These are phyloP conservation scores for Cantharis rufa DNA, from an alignment of 2,888 invertebrate species.

Conservation along the genomic window DNA sequence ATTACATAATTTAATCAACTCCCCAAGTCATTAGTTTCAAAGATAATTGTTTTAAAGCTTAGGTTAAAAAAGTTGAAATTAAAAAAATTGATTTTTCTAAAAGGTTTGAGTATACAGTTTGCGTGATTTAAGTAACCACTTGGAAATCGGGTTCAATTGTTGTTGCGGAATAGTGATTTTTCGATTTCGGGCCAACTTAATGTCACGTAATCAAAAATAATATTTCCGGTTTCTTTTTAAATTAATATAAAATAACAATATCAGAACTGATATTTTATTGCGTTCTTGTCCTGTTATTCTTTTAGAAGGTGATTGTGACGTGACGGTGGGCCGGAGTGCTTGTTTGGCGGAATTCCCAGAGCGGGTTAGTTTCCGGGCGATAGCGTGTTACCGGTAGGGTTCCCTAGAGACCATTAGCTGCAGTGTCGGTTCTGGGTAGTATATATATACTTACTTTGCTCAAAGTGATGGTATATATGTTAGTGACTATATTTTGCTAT, in stretches of 20 bases:
- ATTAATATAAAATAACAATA: constrained; percentile 15
- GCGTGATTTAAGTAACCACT: not conserved
- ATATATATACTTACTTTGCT: constrained; percentile 20
- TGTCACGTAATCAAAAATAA: not conserved
- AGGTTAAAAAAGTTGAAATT: not conserved
- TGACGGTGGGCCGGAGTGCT: constrained; percentile 37
- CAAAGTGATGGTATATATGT: constrained; percentile 16
- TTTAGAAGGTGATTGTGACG: constrained; percentile 35
- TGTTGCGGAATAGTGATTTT: not conserved
- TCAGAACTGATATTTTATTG: constrained; percentile 29
- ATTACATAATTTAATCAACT: not conserved
- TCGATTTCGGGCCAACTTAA: not conserved
- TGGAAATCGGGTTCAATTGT: not conserved
- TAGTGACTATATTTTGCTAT: constrained; percentile 4
- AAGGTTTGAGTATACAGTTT: not conserved
- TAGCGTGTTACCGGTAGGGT: constrained; percentile 38
- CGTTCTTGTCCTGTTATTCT: constrained; percentile 30
- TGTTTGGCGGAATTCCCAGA: constrained; percentile 41
- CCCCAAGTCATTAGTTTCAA: not conserved
- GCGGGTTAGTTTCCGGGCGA: constrained; percentile 39
- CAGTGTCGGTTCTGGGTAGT: constrained; percentile 33
- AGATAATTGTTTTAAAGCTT: not conserved
- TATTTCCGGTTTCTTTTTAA: not conserved
- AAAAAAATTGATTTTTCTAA: not conserved
- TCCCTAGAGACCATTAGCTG: constrained; percentile 43